Conservation (phyloP, 2,113 vertebrate species). For the Corythornis cristatus region DNA sequence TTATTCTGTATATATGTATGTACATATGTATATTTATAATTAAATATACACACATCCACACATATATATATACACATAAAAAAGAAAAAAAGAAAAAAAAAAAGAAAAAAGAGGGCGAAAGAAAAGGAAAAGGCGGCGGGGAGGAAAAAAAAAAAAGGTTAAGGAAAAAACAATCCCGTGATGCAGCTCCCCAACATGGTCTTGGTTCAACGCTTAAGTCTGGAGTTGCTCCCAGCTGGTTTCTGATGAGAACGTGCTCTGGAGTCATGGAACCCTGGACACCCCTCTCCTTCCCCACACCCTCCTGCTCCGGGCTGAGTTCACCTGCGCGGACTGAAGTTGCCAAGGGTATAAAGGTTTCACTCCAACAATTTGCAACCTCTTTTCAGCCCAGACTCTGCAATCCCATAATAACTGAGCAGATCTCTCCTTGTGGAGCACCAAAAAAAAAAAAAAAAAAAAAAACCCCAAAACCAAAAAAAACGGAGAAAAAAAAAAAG, state of each 20-base stretch:
- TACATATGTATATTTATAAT: slow-evolving; percentile 11
- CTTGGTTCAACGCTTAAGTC: slow-evolving; percentile 67
- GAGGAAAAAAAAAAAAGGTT: slow-evolving; percentile 21
- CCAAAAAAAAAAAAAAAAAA: slow-evolving; percentile 38
- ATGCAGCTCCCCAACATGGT: slow-evolving; percentile 62
- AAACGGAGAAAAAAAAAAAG: background rate
- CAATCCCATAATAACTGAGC: slow-evolving; percentile 54
- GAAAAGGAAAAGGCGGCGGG: slow-evolving; percentile 31
- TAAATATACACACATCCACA: slow-evolving; percentile 50
- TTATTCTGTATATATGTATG: background rate
- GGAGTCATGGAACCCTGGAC: slow-evolving; percentile 9
- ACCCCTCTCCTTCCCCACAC: slow-evolving; percentile 14
- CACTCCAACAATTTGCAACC: slow-evolving; percentile 56
- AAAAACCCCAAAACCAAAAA: slow-evolving; percentile 15
- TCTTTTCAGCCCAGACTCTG: slow-evolving; percentile 58
- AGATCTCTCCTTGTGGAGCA: slow-evolving; percentile 63
- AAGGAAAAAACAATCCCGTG: slow-evolving; percentile 17
- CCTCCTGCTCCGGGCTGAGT: slow-evolving; percentile 21
- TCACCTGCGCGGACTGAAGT: slow-evolving; percentile 49
- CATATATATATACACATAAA: slow-evolving; percentile 51
- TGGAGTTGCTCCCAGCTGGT: slow-evolving; percentile 64
- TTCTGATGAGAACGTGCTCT: slow-evolving; percentile 65
- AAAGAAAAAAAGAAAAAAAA: background rate
- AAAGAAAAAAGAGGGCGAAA: background rate
- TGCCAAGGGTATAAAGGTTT: slow-evolving; percentile 40